phyloP scores from a whole-genome alignment of 2,113 vertebrate species.

The Anhinga rufa region DNA sequence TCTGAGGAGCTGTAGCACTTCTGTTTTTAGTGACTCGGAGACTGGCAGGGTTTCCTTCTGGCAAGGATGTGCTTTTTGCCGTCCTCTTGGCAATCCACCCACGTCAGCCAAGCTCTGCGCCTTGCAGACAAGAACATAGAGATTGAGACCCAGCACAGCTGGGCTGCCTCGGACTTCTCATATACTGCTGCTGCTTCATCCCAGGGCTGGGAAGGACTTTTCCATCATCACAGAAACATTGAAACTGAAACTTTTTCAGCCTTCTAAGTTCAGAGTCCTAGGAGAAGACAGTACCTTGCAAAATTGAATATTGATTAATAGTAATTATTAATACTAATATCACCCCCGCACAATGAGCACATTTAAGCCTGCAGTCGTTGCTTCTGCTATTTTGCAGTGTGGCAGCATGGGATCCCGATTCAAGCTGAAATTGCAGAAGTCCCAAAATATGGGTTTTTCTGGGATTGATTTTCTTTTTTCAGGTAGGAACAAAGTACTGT shows the following conservation, averaged over 20 bases:
- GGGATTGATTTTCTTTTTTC: neutral
- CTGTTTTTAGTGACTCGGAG: slow-evolving; percentile 8
- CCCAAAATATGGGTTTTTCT: neutral
- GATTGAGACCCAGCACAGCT: neutral
- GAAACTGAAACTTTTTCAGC: neutral
- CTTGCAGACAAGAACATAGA: neutral
- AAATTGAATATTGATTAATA: neutral
- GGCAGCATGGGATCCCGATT: neutral
- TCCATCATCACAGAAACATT: neutral
- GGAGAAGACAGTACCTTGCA: neutral
- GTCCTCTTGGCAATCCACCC: slow-evolving; percentile 22
- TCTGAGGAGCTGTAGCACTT: neutral
- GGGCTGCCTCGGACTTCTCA: neutral
- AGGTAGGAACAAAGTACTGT: neutral
- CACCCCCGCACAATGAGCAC: too few species aligned
- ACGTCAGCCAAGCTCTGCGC: neutral
- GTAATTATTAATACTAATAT: neutral
- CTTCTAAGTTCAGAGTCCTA: neutral
- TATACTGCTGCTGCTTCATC: neutral
- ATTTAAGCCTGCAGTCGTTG: neutral
- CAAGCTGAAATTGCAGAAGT: neutral
- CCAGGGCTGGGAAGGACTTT: neutral
- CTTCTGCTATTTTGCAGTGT: neutral
- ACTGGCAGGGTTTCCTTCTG: slow-evolving; percentile 48
- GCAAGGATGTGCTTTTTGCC: slow-evolving; percentile 28